Evolutionary conservation across 2,113 vertebrate genomes (phyloP), one percentile per base, ranked within the genome.

Genomic region (Onychostruthus taczanowskii): DNA sequence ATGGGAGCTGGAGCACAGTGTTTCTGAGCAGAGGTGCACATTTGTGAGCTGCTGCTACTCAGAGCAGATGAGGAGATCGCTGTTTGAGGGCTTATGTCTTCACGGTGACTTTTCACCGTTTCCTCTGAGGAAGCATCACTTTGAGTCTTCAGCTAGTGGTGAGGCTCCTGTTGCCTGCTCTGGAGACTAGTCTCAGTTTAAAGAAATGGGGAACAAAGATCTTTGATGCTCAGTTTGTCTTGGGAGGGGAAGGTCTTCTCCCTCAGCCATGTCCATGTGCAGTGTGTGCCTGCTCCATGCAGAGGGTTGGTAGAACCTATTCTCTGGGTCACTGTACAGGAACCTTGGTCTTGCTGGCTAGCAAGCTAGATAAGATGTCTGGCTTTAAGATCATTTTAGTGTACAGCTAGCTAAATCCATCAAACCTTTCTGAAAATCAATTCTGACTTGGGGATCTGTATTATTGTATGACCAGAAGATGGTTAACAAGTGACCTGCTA

Each of bases 251-350:
- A 69, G 8, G 46, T 46, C 12, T 10, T 84, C 15, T 73, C 41
- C 37, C n/a, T 74, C 31, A 46, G 16, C n/a, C 19, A 28, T 16
- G 11, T 33, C 30, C 31, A 0, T 0, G 1, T 37, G 37, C 27
- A 41, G 30, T 68, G 62, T 35, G 1, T 1, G 46, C 50, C 30
- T 69, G 28, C 17, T 59, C 8, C 46, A 8, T 24, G 41, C 53
- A 53, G 20, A n/a, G 24, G 17, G 15, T 44, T 79, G 64, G 39
- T 61, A 56, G 59, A 69, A 53, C 11, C 19, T 67, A 0, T 41
- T 80, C 24, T 49, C 49, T 43, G 16, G 15, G 11, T 67, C 46
- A 24, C 13, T 75, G 13, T 41, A 13, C 47, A 76, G 62, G 58
- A 85, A 11, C 22, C 11, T 59, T 88, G 58, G 17, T 77, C 72